Base-by-base conservation (phyloP, 2,797 vertebrate species). In the Argyrosomus regius region DNA sequence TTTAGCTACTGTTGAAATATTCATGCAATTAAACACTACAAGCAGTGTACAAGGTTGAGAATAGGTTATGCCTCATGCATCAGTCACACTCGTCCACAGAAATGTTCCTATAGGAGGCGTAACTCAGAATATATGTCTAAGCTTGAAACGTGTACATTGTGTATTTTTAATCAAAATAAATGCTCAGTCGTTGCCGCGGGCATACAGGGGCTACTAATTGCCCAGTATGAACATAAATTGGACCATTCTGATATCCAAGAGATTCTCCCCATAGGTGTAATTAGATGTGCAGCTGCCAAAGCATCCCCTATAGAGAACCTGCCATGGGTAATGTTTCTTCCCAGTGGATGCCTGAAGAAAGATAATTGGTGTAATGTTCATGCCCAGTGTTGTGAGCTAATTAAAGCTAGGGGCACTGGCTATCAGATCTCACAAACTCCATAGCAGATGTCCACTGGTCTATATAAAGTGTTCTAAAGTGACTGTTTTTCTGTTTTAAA, bases 261-360 rank as follows among this genome's bases (percentile, higher is more conserved):
- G 82, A 86, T 89, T 88, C 85, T 91, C 92, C 93, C 90, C 81
- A 88, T 93, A 92, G 91, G 88, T 92, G 87, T 94, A 92, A 94
- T 94, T 93, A 92, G 85, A 90, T 81, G 87, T 91, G 87, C 88
- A 90, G 87, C 91, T 92, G 89, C 87, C 89, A 91, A 87, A 80
- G 73, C 83, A 78, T 82, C 89, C 89, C 92, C 90, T 93, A 90
- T 90, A 91, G 93, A 89, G 90, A 92, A 81, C 61, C 84, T 91
- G 87, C 86, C 88, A 84, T 76, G 85, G 87, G 89, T 89, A 92
- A 87, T 65, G 24, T 80, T 85, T 83, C 86, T 77, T 92, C 90
- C 89, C 90, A 65, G 90, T 78, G 83, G 89, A 91, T 43, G 83
- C 84, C 87, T 65, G 86, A 82, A 87, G 86, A 89, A 87, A 88